phyloP scores from a whole-genome alignment of 2,888 invertebrate genomes.

The Synergus laeviventris region DNA sequence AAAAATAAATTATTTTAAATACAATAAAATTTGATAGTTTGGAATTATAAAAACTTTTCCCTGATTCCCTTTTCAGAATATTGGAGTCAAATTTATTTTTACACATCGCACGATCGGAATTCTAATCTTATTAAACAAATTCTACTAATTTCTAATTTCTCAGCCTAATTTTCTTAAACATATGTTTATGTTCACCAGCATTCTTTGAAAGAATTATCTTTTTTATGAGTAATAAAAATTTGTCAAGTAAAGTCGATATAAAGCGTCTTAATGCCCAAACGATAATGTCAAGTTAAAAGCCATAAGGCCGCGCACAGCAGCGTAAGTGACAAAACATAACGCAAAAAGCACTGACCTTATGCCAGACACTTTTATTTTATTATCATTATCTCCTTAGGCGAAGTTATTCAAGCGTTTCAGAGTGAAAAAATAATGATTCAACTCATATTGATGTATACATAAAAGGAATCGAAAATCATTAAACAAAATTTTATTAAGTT shows the following conservation, averaged over 20 bases:
- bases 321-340: slow-evolving; percentile 26
- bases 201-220: background rate
- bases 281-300: slow-evolving; percentile 6
- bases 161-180: too few species aligned
- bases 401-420: slow-evolving; percentile 21
- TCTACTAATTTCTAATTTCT: too few species aligned
- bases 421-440: background rate
- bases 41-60: background rate
- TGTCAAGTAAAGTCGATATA: background rate
- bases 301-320: slow-evolving; percentile 3
- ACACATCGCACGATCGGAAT: too few species aligned
- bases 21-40: background rate
- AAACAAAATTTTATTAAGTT: background rate
- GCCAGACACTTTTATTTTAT: slow-evolving; percentile 30
- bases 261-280: background rate
- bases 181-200: too few species aligned
- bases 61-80: too few species aligned
- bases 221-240: background rate
- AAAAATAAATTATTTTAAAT: background rate
- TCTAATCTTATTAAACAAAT: too few species aligned
- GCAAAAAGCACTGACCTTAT: slow-evolving; percentile 37
- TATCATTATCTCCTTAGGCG: slow-evolving; percentile 18
- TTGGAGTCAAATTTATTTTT: too few species aligned
- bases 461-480: background rate
- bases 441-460: background rate